Percentiles rank a stretch among this genome's conserved stretches.
These are phyloP conservation scores for Oreocharis arfaki DNA, from an alignment of 2,113 vertebrate genomes.

Conservation along the genomic window DNA sequence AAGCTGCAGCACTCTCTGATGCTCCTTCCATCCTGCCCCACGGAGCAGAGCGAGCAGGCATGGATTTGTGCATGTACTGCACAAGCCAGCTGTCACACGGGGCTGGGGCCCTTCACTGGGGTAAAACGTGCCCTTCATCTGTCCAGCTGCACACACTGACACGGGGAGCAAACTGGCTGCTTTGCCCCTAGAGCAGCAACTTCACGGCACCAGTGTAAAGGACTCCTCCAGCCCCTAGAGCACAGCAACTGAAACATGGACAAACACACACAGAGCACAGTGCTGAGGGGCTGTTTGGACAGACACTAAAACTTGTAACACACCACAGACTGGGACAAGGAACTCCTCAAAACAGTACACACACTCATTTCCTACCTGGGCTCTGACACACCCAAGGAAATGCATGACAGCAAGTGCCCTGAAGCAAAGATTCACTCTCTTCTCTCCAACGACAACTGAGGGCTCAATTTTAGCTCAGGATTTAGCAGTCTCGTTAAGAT, in stretches of 20 bases:
- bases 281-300: neutral
- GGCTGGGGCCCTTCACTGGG: neutral
- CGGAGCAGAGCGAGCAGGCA: neutral
- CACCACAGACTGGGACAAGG: neutral
- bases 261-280: neutral
- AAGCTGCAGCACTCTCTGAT: neutral
- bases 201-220: neutral
- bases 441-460: neutral
- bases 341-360: neutral
- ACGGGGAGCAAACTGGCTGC: neutral
- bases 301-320: neutral
- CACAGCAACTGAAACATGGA: neutral
- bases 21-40: neutral
- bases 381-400: neutral
- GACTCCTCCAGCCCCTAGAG: neutral
- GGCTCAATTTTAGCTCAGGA: neutral
- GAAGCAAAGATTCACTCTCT: constrained; percentile 1
- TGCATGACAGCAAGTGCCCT: neutral
- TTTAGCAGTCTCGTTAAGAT: neutral
- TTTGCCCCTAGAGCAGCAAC: neutral
- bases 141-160: neutral
- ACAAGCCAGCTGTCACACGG: neutral
- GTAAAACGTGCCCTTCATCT: neutral
- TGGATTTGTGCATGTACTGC: neutral
- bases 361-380: neutral